These are phyloP conservation scores for Meliscaeva auricollis DNA, from an alignment of 2,888 invertebrate species.

Conservation along the genomic window DNA sequence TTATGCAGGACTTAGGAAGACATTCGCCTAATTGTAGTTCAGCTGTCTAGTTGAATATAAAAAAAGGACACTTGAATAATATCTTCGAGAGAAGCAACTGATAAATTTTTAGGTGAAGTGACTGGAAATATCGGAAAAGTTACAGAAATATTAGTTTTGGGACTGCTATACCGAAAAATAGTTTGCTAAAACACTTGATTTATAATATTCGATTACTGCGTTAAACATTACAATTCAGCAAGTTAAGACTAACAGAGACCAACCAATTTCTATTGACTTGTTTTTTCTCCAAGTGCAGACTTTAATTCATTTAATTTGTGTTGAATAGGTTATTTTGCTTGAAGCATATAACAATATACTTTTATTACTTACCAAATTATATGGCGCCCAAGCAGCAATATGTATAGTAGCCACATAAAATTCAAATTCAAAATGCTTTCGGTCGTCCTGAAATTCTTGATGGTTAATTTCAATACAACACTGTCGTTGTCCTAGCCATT, in stretches of 20 bases:
- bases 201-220: no score
- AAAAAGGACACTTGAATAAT: neutral
- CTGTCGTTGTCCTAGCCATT: constrained; percentile 91
- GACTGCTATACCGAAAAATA: no score
- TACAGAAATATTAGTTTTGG: no score
- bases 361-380: constrained; percentile 79
- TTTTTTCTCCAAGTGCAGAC: neutral
- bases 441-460: constrained; percentile 78
- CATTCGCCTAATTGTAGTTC: constrained; percentile 90
- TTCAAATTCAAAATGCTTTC: constrained; percentile 82
- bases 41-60: constrained; percentile 85
- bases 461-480: constrained; percentile 87
- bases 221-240: no score
- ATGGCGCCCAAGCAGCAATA: constrained; percentile 79
- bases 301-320: no score
- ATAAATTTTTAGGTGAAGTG: no score
- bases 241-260: no score
- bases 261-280: neutral
- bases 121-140: no score
- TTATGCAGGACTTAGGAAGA: constrained; percentile 88
- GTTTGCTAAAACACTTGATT: no score
- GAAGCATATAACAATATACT: neutral
- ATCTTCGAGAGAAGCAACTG: neutral
- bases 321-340: no score
- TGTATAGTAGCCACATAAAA: constrained; percentile 81